Evolutionary conservation across 2,888 invertebrate species (phyloP).

Genomic region (Hemithea aestivaria): DNA sequence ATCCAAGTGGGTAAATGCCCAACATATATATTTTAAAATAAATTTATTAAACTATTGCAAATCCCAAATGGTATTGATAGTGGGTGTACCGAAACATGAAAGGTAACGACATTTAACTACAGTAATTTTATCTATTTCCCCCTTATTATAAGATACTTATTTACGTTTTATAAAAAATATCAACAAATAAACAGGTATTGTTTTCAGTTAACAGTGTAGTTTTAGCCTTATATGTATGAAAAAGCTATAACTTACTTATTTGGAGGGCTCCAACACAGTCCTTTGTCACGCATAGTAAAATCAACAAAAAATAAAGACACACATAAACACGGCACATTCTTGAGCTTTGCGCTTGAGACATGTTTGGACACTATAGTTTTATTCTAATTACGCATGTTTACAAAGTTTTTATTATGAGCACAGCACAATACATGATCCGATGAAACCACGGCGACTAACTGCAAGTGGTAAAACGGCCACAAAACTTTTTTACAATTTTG

Average conservation of each 20-base stretch:
- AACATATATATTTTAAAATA: too few species aligned
- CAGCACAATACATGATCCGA: slow-evolving; percentile 17
- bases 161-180: too few species aligned
- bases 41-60: too few species aligned
- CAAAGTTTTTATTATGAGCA: slow-evolving; percentile 15
- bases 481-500: slow-evolving; percentile 14
- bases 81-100: too few species aligned
- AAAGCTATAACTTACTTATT: slow-evolving; percentile 51
- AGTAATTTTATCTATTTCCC: too few species aligned
- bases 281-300: slow-evolving; percentile 65
- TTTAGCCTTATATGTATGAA: too few species aligned
- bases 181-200: too few species aligned
- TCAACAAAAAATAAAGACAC: slow-evolving; percentile 56
- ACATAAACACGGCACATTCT: slow-evolving; percentile 63
- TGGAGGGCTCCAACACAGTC: slow-evolving; percentile 54
- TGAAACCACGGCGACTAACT: slow-evolving; percentile 11
- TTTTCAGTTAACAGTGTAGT: too few species aligned
- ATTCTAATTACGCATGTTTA: slow-evolving; percentile 21
- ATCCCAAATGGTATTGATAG: too few species aligned
- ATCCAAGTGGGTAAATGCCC: too few species aligned
- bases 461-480: slow-evolving; percentile 5
- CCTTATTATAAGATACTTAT: too few species aligned
- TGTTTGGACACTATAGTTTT: slow-evolving; percentile 27
- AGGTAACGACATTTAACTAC: too few species aligned
- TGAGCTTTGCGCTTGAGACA: slow-evolving; percentile 44